Evolutionary conservation across 2,797 vertebrate genomes (phyloP).

Genomic region (Tokudaia muenninki): DNA sequence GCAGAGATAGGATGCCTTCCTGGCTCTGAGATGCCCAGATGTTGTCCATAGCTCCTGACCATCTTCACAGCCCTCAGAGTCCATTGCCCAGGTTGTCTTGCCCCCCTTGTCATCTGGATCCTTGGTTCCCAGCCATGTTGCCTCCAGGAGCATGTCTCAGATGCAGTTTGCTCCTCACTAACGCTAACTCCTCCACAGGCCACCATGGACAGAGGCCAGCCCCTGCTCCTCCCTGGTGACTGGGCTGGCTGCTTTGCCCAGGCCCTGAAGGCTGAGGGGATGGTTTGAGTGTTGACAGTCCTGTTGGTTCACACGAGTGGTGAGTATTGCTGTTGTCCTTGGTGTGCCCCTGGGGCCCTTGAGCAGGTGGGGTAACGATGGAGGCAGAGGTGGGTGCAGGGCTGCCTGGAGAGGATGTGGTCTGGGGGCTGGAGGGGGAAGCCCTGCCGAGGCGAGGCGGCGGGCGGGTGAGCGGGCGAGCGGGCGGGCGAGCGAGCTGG

Average conservation of each 20-base stretch:
- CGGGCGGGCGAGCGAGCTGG: background rate
- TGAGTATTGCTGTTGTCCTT: conserved; percentile 62
- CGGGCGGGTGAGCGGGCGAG: background rate
- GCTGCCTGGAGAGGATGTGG: conserved; percentile 71
- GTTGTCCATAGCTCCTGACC: background rate
- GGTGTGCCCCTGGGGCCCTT: background rate
- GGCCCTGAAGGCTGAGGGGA: background rate
- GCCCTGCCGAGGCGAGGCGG: conserved; percentile 59
- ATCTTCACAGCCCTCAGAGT: background rate
- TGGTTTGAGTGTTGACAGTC: background rate
- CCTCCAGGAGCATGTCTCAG: conserved; percentile 46
- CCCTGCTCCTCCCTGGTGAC: conserved; percentile 55
- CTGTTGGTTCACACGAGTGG: background rate
- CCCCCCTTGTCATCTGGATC: background rate
- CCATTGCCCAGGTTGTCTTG: background rate
- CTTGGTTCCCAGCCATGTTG: conserved; percentile 21
- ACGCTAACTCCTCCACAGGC: conserved; percentile 42
- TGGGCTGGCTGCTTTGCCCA: background rate
- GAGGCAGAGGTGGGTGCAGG: conserved; percentile 50
- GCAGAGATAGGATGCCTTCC: background rate
- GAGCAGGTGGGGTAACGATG: background rate
- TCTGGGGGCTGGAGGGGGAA: conserved; percentile 73
- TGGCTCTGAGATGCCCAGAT: background rate
- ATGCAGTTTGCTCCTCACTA: conserved; percentile 23
- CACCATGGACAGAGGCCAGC: conserved; percentile 71